These are phyloP conservation scores for Leptopterna dolabrata DNA, from an alignment of 2,888 invertebrate genomes.

Conservation along the genomic window DNA sequence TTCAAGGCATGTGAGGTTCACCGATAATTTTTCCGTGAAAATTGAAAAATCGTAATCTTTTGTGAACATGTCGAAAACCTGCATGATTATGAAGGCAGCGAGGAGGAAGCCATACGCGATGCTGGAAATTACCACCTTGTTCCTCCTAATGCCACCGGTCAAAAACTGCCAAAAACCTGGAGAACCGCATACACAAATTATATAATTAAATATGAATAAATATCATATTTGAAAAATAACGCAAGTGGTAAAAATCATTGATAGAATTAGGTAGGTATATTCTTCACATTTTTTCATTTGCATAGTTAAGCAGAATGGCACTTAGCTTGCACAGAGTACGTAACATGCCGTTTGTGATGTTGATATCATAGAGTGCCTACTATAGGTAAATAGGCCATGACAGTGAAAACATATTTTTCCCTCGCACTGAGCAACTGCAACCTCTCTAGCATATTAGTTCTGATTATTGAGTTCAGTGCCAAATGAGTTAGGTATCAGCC, in stretches of 20 bases:
- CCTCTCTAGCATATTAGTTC: no score
- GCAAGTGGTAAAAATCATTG: not conserved
- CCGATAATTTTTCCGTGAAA: conserved; percentile 58
- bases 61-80: conserved; percentile 44
- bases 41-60: conserved; percentile 53
- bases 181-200: not conserved
- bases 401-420: no score
- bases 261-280: not conserved
- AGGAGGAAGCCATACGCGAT: conserved; percentile 35
- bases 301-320: not conserved
- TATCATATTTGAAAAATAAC: not conserved
- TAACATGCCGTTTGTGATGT: no score
- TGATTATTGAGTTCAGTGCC: no score
- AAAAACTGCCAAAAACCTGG: conserved; percentile 59
- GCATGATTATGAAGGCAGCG: conserved; percentile 33
- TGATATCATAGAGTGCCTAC: no score
- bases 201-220: not conserved
- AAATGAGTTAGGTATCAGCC: no score
- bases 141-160: not conserved
- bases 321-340: no score
- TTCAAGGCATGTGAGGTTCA: conserved; percentile 58
- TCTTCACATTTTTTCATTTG: not conserved
- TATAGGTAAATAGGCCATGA: no score
- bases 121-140: conserved; percentile 33
- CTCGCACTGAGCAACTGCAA: no score